A percentile compares a stretch with the other conserved stretches of the same genome.
Conservation (phyloP, 2,888 invertebrate genomes). For the Campoplex nolae region DNA sequence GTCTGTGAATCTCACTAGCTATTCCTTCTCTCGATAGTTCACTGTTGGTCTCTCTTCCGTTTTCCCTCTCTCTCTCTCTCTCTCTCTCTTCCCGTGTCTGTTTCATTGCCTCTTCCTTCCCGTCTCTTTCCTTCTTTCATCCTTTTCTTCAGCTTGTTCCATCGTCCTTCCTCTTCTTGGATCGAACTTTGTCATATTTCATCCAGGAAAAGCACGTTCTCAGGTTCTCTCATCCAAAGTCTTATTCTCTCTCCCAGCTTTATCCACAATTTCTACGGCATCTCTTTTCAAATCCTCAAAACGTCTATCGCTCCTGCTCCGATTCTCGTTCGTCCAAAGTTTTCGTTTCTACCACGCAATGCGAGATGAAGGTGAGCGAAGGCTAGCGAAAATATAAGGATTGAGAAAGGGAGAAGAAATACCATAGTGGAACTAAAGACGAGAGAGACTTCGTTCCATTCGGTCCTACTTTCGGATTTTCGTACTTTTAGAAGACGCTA, state of each 20-base stretch:
- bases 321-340: constrained; percentile 47
- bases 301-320: constrained; percentile 37
- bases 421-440: constrained; percentile 3
- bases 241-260: constrained; percentile 32
- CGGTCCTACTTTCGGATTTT: constrained; percentile 24
- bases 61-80: constrained; percentile 10
- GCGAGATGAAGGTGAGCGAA: neutral
- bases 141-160: constrained; percentile 20
- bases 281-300: constrained; percentile 31
- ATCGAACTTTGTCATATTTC: constrained; percentile 69
- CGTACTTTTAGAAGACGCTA: constrained; percentile 39
- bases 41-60: constrained; percentile 27
- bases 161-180: constrained; percentile 18
- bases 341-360: constrained; percentile 47
- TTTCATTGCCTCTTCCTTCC: constrained; percentile 12
- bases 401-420: constrained; percentile 21
- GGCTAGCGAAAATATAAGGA: neutral
- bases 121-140: constrained; percentile 2
- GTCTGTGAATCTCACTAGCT: constrained; percentile 63
- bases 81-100: neutral
- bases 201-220: constrained; percentile 53
- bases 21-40: constrained; percentile 55
- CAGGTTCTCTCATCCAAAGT: constrained; percentile 30
- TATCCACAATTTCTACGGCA: constrained; percentile 11
- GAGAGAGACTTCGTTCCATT: neutral